These are phyloP conservation scores for Uria lomvia DNA, from an alignment of 2,113 vertebrate species.

Conservation along the genomic window DNA sequence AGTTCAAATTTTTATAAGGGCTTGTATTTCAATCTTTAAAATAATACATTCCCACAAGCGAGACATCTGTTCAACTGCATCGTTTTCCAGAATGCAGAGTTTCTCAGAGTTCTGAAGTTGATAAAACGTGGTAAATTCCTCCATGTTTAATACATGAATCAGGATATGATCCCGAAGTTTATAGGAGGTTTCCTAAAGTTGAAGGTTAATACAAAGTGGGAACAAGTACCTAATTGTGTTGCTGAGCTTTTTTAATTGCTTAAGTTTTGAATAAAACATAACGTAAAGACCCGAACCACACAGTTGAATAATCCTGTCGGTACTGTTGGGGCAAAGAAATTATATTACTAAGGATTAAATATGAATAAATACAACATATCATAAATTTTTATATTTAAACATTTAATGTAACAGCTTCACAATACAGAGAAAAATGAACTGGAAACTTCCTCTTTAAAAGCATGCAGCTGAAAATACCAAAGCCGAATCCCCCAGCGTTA, in stretches of 20 bases:
- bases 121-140: not conserved
- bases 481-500: not conserved
- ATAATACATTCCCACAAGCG: not conserved
- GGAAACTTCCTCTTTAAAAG: not conserved
- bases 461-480: not conserved
- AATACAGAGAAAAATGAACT: not conserved
- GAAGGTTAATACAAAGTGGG: not conserved
- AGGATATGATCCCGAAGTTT: not conserved
- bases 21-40: not conserved
- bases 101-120: not conserved
- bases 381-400: not conserved
- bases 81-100: not conserved
- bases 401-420: not conserved
- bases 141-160: not conserved
- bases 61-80: not conserved
- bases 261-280: not conserved
- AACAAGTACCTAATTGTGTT: not conserved
- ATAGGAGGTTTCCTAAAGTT: not conserved
- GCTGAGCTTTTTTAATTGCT: not conserved
- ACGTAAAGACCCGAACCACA: not conserved
- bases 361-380: not conserved
- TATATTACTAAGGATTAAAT: not conserved
- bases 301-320: not conserved
- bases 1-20: not conserved
- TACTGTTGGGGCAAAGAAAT: not conserved